Percentiles rank a stretch among this genome's conserved stretches.
phyloP scores from a whole-genome alignment of 2,797 vertebrate genomes.

The Monodelphis domestica region DNA sequence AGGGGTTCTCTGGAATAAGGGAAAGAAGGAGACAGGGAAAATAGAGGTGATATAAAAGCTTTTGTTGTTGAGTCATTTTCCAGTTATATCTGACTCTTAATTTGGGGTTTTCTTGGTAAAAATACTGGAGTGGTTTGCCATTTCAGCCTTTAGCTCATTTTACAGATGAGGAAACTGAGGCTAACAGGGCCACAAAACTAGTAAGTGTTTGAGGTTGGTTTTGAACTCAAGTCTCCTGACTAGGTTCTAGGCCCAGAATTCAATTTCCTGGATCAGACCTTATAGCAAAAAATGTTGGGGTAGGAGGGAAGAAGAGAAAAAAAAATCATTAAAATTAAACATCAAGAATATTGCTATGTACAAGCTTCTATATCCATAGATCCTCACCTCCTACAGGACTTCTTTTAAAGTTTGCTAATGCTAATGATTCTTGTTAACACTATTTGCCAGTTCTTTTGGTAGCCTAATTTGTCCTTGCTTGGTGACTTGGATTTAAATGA shows the following conservation, averaged over 20 bases:
- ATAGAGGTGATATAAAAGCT: no score
- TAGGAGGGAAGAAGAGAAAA: no score
- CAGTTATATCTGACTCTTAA: not conserved
- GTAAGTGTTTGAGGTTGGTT: not conserved
- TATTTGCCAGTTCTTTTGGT: not conserved
- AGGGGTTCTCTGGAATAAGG: no score
- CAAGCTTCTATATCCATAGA: not conserved
- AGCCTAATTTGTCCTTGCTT: not conserved
- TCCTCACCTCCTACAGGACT: not conserved
- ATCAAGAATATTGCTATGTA: not conserved
- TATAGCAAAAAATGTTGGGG: not conserved
- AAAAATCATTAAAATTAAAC: not conserved
- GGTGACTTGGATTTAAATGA: not conserved
- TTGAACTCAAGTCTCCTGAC: not conserved
- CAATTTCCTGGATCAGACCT: not conserved
- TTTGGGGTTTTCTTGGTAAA: not conserved
- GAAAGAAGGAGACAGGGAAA: no score
- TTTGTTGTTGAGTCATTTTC: not conserved
- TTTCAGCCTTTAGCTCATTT: not conserved
- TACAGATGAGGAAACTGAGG: not conserved
- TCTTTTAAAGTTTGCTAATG: not conserved
- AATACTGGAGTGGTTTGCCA: not conserved
- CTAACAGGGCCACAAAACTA: not conserved
- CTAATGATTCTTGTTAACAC: not conserved
- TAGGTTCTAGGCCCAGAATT: not conserved